These are phyloP conservation scores for Diabrotica virgifera DNA, from an alignment of 1,140 invertebrate species.

Conservation along the genomic window DNA sequence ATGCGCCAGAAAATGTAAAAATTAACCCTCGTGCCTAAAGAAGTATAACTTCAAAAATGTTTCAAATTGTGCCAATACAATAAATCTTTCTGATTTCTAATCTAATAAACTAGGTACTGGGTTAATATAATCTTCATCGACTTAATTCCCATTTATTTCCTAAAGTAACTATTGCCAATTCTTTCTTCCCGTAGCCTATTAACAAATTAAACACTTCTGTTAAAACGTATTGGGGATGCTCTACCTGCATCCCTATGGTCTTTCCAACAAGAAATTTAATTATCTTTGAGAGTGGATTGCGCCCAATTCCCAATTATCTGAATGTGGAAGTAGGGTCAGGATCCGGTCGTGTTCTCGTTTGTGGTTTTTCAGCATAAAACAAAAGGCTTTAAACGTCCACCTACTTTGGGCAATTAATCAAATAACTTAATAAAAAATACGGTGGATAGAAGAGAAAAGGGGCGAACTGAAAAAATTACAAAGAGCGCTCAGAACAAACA, in stretches of 20 bases:
- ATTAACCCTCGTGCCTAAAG: too few relatives aligned
- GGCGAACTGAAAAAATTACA: neutral
- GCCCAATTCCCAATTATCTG: constrained; percentile 6
- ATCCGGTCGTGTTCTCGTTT: neutral
- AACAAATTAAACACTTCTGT: too few relatives aligned
- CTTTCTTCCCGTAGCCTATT: too few relatives aligned
- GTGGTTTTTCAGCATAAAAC: neutral
- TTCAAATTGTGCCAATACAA: too few relatives aligned
- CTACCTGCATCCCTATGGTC: neutral
- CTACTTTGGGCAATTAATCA: constrained; percentile 9
- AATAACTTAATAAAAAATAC: constrained; percentile 4
- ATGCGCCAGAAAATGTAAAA: too few relatives aligned
- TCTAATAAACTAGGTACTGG: too few relatives aligned
- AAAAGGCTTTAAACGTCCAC: constrained; percentile 7
- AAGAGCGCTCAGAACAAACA: neutral
- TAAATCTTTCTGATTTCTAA: too few relatives aligned
- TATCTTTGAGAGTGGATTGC: constrained; percentile 6
- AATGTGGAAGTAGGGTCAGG: neutral
- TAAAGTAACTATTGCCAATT: too few relatives aligned
- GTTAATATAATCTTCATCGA: too few relatives aligned
- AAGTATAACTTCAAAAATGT: too few relatives aligned
- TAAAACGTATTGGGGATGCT: too few relatives aligned
- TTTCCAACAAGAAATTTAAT: constrained; percentile 11
- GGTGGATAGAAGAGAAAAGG: neutral
- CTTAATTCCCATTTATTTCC: too few relatives aligned